Evolutionary conservation across 2,797 vertebrate species (phyloP).

Genomic region (Sebastes vulpes): DNA sequence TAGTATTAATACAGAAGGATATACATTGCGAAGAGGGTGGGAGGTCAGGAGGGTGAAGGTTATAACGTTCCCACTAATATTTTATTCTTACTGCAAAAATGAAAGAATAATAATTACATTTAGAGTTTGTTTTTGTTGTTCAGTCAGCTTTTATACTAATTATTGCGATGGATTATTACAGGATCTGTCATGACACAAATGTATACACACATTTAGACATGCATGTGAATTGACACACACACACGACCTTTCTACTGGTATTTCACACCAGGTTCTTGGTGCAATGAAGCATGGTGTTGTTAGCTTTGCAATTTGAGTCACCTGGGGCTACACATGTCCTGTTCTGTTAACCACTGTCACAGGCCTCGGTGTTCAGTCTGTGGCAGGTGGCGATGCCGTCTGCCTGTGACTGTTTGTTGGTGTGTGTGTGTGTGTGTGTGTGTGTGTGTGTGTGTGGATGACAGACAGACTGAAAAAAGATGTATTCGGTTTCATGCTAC

Average conservation of each 20-base stretch:
- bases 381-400: slow-evolving; percentile 70
- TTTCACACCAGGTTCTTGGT: slow-evolving; percentile 57
- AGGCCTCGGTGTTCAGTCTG: slow-evolving; percentile 39
- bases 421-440: background rate
- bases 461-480: slow-evolving; percentile 30
- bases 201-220: slow-evolving; percentile 15
- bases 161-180: background rate
- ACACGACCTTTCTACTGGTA: slow-evolving; percentile 49
- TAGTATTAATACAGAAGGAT: background rate
- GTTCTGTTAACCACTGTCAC: slow-evolving; percentile 72
- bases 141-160: slow-evolving; percentile 26
- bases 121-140: slow-evolving; percentile 10
- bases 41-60: background rate
- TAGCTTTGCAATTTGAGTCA: slow-evolving; percentile 79
- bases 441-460: background rate
- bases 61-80: background rate
- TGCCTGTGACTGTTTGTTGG: slow-evolving; percentile 17
- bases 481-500: slow-evolving; percentile 12
- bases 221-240: slow-evolving; percentile 19
- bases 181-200: slow-evolving; percentile 36
- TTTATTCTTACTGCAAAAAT: background rate
- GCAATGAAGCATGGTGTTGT: slow-evolving; percentile 76
- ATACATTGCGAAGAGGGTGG: background rate
- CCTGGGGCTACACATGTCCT: slow-evolving; percentile 77
- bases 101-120: background rate